These are phyloP conservation scores for Melanocharis versteri DNA, from an alignment of 2,113 vertebrate genomes.

Conservation along the genomic window DNA sequence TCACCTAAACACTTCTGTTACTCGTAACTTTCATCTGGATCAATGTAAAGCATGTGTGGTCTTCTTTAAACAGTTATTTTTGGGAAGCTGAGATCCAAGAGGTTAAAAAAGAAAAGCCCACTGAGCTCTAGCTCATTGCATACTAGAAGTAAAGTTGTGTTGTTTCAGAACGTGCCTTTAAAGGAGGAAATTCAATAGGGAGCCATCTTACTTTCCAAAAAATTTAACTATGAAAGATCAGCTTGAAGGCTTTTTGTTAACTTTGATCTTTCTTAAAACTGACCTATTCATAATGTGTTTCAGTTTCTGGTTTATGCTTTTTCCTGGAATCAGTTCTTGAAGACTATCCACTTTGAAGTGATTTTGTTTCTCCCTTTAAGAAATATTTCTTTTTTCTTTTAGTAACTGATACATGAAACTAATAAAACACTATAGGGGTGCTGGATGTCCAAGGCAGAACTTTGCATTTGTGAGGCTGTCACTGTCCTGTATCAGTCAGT, in stretches of 20 bases:
- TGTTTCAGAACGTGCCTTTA: background rate
- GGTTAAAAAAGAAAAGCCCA: background rate
- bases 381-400: background rate
- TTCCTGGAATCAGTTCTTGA: background rate
- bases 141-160: background rate
- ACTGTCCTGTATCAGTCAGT: background rate
- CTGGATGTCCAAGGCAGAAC: background rate
- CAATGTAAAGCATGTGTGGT: background rate
- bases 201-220: slow-evolving; percentile 3
- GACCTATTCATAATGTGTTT: background rate
- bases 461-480: background rate
- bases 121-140: background rate
- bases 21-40: background rate
- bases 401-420: background rate
- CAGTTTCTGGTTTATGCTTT: background rate
- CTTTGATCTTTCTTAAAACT: slow-evolving; percentile 3
- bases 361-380: background rate
- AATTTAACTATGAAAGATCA: background rate
- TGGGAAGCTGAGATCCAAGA: background rate
- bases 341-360: background rate
- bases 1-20: background rate
- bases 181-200: background rate
- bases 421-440: background rate
- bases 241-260: background rate
- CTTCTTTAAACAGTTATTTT: background rate